Base-by-base conservation (phyloP, 2,888 invertebrate species). In the Leptopterna dolabrata region DNA sequence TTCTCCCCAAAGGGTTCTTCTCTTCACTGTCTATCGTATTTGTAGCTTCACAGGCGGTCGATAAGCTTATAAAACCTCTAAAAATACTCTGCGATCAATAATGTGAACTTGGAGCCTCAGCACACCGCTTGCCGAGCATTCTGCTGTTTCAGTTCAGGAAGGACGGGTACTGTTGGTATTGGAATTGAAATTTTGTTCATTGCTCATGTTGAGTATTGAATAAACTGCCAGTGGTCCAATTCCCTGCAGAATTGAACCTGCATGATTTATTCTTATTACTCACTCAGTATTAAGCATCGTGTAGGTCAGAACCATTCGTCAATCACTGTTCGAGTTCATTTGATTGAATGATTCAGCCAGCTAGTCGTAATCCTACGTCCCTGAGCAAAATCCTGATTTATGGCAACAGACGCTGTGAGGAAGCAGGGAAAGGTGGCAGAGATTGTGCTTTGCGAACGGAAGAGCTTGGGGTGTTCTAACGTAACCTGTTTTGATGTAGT, bases 31-130 rank as follows among this genome's bases (percentile, higher is more conserved):
- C 19, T n/a, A 14, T 13, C 36, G 41, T 76, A 45, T 78, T 78
- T 78, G 78, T 78, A 19, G 45, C 19, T 19, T 11, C 78, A 13
- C 45, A 14, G 45, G 13, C 45, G 78, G 2, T 78, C 78, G 78
- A 78, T 78, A 43, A 45, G 43, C 45, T 76, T 29, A 76, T 76
- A 41, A 36, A 30, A 14, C 76, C 45, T 78, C 78, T 78, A 78
- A 78, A 78, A 78, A 45, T 78, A 45, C 78, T 2, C 78, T 6
- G 45, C 78, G 78, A 45, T 78, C 78, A 45, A 78, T 78, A 78
- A 43, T 27, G 45, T 78, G 45, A 43, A 78, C 45, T 78, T 43
- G 45, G 27, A 11, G 24, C 27, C 7, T 63, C 63, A 1, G 13
- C 24, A 24, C 6, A 27, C 63, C 13, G 9, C 13, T 63, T 63